phyloP scores from a whole-genome alignment of 2,888 invertebrate species.

The Andrena bicolor region DNA sequence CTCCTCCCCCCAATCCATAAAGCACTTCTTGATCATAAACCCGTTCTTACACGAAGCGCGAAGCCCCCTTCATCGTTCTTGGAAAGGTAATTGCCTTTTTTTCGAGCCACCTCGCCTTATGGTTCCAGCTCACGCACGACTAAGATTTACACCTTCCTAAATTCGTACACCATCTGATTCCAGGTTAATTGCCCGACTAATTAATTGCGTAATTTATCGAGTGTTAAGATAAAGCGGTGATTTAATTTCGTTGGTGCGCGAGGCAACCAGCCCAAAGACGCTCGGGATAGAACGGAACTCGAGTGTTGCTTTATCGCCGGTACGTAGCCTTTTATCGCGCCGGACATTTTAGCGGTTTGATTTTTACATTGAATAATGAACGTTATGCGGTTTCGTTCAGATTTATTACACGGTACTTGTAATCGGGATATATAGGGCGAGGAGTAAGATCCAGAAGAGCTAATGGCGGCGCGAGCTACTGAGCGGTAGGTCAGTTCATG shows the following conservation, averaged over 20 bases:
- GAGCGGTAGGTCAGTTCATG: background rate
- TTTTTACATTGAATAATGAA: constrained; percentile 27
- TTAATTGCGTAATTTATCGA: constrained; percentile 83
- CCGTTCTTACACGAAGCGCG: constrained; percentile 64
- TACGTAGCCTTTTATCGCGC: constrained; percentile 31
- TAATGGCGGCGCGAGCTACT: background rate
- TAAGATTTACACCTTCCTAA: constrained; percentile 78
- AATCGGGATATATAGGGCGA: background rate
- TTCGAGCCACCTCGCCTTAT: constrained; percentile 71
- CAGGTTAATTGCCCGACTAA: constrained; percentile 81
- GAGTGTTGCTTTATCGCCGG: constrained; percentile 44
- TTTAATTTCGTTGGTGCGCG: constrained; percentile 74
- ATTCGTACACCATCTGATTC: constrained; percentile 81
- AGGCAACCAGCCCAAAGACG: constrained; percentile 6
- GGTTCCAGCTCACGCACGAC: constrained; percentile 78
- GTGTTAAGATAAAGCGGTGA: constrained; percentile 80
- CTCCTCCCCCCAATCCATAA: constrained; percentile 40
- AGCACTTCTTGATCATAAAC: constrained; percentile 67
- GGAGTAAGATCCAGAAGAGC: background rate
- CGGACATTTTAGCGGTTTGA: background rate
- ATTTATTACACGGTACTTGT: constrained; percentile 1
- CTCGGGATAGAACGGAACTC: constrained; percentile 20
- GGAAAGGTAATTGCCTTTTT: constrained; percentile 72
- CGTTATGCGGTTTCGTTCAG: background rate
- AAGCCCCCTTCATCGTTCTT: constrained; percentile 53